Conservation (phyloP, 2,797 vertebrate species). For the Mus caroli region DNA sequence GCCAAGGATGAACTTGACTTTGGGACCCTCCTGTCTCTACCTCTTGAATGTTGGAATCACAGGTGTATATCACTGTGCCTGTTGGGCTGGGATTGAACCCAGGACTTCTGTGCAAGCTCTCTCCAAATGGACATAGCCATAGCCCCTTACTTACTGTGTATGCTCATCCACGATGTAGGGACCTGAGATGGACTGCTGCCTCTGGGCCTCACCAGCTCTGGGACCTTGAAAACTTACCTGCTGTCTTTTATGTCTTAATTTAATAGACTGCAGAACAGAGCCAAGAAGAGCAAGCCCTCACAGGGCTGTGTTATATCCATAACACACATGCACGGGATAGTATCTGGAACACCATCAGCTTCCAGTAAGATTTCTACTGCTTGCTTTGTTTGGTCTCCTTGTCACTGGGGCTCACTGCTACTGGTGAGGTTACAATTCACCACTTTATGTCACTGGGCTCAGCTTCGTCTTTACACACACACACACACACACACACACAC, state of each 20-base stretch:
- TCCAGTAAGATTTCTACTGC: background rate
- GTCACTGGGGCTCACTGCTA: background rate
- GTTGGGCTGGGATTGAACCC: background rate
- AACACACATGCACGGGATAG: background rate
- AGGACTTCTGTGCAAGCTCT: background rate
- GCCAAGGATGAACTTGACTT: background rate
- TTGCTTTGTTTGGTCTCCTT: background rate
- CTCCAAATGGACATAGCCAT: background rate
- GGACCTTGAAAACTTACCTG: background rate
- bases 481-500: too few species aligned
- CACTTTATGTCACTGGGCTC: background rate
- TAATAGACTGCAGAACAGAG: constrained; percentile 18
- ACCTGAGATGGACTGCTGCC: background rate
- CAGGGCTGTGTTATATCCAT: background rate
- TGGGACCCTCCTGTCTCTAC: background rate
- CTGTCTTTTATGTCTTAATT: constrained; percentile 14
- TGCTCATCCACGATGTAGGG: background rate
- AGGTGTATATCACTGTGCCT: background rate
- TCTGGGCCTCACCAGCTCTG: background rate
- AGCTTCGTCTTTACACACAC: background rate
- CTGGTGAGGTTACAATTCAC: background rate
- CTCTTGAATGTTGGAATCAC: background rate
- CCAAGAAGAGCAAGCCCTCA: background rate
- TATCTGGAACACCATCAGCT: background rate
- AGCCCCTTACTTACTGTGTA: background rate